Base-by-base conservation (phyloP, 2,888 invertebrate species). In the Pristionchus japonicus region DNA sequence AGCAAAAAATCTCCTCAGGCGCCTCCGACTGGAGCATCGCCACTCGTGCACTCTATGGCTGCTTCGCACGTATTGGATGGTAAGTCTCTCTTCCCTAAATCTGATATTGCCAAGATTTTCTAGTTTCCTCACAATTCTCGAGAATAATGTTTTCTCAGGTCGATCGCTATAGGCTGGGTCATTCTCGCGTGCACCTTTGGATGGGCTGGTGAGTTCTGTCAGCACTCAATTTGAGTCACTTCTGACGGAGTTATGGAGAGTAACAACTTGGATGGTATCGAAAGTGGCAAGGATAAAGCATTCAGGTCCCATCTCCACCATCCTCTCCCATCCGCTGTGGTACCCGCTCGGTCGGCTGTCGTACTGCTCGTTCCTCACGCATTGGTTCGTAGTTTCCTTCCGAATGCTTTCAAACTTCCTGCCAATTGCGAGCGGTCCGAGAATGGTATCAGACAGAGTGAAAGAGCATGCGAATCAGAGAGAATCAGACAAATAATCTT, bases 341-440 rank as follows among this genome's bases (percentile, higher is more conserved):
- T 96, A 97, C 93, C 98, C 98, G 0, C 95, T 98, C 85, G 97
- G 97, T 93, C 96, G 98, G 86, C 96, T 98, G 89, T 97, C 98
- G 3, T 98, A 97, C 95, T 97, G 97, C 95, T 97, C 97, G 52
- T 98, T 98, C 95, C 96, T 98, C 52, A 82, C 90, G 2, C 91
- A 91, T 40, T 85, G 40, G 84, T 57, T n/a, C n/a, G n/a, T n/a
- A n/a, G n/a, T n/a, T n/a, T n/a, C n/a, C n/a, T n/a, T n/a, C n/a
- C n/a, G n/a, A n/a, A n/a, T n/a, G n/a, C n/a, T n/a, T n/a, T n/a
- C n/a, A n/a, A n/a, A n/a, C n/a, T n/a, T n/a, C n/a, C n/a, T n/a
- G n/a, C n/a, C n/a, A n/a, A n/a, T n/a, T n/a, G n/a, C n/a, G n/a
- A n/a, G n/a, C n/a, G n/a, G n/a, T n/a, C n/a, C n/a, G n/a, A n/a